phyloP scores from a whole-genome alignment of 37 sponge, comb jelly and placozoan genomes.

The Halisarca cf. caerulea region DNA sequence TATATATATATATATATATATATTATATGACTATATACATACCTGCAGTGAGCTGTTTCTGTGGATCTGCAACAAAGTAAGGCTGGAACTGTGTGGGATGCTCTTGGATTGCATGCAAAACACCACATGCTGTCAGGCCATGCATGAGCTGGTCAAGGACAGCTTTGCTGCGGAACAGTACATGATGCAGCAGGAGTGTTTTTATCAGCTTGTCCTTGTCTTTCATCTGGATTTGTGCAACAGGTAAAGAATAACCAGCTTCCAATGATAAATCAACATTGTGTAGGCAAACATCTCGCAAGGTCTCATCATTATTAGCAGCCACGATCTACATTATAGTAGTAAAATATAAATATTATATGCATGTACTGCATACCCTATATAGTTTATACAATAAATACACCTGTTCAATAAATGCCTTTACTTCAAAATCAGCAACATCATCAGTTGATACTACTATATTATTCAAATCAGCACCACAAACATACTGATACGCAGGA shows the following conservation, averaged over 20 bases:
- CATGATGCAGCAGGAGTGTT: not conserved
- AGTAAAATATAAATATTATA: not conserved
- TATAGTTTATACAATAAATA: not conserved
- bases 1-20: too few relatives aligned
- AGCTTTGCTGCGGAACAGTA: not conserved
- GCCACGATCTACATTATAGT: not conserved
- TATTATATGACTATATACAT: not conserved
- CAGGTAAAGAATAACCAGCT: not conserved
- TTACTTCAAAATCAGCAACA: constrained; percentile 18
- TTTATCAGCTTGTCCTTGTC: not conserved
- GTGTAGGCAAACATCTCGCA: not conserved
- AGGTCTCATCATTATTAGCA: not conserved
- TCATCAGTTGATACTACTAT: not conserved
- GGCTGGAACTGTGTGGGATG: not conserved
- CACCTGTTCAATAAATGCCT: not conserved
- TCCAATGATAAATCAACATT: not conserved
- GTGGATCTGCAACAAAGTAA: not conserved
- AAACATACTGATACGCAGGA: not conserved
- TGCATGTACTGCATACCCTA: not conserved
- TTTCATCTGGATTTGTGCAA: not conserved
- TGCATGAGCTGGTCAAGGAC: not conserved
- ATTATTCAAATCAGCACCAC: not conserved
- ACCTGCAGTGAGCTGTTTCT: not conserved
- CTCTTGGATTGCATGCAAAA: not conserved
- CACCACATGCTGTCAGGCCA: not conserved